Percentiles rank a stretch among this genome's conserved stretches.
Conservation (phyloP, 2,797 vertebrate genomes). For the Semotilus atromaculatus region DNA sequence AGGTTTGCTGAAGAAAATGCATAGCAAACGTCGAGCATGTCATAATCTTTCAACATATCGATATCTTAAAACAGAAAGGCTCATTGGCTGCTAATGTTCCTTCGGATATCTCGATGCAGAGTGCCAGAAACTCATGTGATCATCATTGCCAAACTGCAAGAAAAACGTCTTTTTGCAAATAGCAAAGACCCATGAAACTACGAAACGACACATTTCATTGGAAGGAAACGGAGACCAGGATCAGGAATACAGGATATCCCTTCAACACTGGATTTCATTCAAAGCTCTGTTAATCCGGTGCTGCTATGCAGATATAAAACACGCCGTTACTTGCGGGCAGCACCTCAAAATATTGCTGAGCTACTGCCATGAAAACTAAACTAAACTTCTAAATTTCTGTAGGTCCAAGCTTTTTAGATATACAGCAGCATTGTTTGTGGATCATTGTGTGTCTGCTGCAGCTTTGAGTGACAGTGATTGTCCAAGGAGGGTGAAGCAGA, state of each 20-base stretch:
- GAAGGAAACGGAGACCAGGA: constrained; percentile 18
- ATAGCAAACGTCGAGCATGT: constrained; percentile 8
- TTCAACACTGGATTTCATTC: constrained; percentile 38
- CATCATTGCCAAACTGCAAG: constrained; percentile 12
- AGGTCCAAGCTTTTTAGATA: neutral
- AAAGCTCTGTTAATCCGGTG: constrained; percentile 35
- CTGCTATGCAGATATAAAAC: constrained; percentile 30
- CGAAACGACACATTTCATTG: constrained; percentile 25
- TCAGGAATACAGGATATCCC: constrained; percentile 37
- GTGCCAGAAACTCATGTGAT: constrained; percentile 24
- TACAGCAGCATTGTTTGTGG: neutral
- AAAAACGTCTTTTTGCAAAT: constrained; percentile 12
- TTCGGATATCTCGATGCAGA: neutral
- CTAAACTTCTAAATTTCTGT: neutral
- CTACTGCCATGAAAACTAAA: neutral
- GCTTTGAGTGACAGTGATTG: constrained; percentile 19
- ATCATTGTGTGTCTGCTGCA: neutral
- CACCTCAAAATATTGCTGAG: constrained; percentile 11
- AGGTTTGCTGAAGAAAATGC: neutral
- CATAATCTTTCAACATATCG: constrained; percentile 36
- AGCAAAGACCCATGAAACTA: neutral
- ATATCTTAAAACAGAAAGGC: constrained; percentile 42
- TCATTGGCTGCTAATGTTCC: constrained; percentile 44
- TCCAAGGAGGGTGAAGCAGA: constrained; percentile 1
- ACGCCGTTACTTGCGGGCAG: constrained; percentile 5